Evolutionary conservation across 2,888 invertebrate species (phyloP).

Genomic region (Torymus texanus): DNA sequence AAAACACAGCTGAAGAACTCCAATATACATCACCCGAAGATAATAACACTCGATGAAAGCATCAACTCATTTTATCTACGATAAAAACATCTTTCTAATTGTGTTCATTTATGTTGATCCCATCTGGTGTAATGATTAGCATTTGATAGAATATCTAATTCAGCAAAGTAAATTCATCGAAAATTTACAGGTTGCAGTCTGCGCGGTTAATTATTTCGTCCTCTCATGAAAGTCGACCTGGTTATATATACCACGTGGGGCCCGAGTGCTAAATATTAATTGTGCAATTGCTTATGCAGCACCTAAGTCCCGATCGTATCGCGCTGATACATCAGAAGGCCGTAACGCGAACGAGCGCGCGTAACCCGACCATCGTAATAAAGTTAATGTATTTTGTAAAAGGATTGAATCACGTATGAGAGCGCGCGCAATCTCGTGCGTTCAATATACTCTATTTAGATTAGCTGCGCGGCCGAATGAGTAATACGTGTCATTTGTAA

Average conservation of each 20-base stretch:
- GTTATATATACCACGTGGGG: not conserved
- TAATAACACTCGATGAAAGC: too few species aligned
- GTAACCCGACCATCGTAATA: not conserved
- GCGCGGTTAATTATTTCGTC: not conserved
- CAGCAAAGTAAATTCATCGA: not conserved
- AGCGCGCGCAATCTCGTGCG: too few species aligned
- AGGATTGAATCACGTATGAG: too few species aligned
- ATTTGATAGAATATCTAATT: not conserved
- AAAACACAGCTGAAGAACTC: too few species aligned
- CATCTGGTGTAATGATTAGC: not conserved
- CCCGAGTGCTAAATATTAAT: not conserved
- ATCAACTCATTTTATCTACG: too few species aligned
- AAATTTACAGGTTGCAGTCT: slow-evolving; percentile 3
- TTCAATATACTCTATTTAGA: too few species aligned
- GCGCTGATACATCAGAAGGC: not conserved
- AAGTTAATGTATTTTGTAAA: not conserved
- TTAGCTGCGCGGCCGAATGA: too few species aligned
- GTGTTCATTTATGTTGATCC: too few species aligned
- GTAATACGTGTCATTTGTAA: too few species aligned
- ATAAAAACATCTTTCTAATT: too few species aligned
- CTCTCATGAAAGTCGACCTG: slow-evolving; percentile 5
- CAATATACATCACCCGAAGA: too few species aligned
- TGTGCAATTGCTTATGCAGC: slow-evolving; percentile 17
- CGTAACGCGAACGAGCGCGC: too few species aligned
- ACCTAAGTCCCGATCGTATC: not conserved